Percentiles rank a stretch among this genome's conserved stretches.
Conservation (phyloP, 2,797 vertebrate species). For the Mastacembelus armatus region DNA sequence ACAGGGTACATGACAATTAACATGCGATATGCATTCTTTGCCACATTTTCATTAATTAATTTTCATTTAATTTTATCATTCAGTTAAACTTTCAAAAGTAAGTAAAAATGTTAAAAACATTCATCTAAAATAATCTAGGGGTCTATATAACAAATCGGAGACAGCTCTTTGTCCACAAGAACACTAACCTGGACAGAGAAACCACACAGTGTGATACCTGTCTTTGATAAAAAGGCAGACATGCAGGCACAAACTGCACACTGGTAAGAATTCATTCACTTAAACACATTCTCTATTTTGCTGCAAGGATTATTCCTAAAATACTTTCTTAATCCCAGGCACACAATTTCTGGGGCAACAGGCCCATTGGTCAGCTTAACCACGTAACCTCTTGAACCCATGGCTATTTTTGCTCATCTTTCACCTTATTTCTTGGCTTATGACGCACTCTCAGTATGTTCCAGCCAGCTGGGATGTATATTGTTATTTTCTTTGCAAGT, state of each 20-base stretch:
- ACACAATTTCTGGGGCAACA: conserved; percentile 1
- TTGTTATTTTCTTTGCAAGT: too few species aligned
- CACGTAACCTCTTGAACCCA: conserved; percentile 9
- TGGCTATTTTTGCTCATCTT: too few species aligned
- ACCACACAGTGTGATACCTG: not conserved
- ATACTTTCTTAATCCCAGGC: conserved; percentile 11
- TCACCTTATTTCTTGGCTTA: too few species aligned
- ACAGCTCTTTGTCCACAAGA: not conserved
- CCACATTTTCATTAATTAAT: too few species aligned
- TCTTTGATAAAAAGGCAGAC: not conserved
- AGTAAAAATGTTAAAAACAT: too few species aligned
- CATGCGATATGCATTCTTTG: too few species aligned
- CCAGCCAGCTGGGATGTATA: too few species aligned
- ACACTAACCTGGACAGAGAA: not conserved
- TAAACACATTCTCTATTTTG: not conserved
- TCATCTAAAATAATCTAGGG: too few species aligned
- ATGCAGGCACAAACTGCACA: not conserved
- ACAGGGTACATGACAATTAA: too few species aligned
- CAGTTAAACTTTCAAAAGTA: too few species aligned
- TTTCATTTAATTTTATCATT: too few species aligned
- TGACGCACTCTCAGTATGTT: too few species aligned
- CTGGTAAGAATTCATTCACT: not conserved
- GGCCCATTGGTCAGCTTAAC: not conserved
- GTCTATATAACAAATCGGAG: conserved; percentile 13
- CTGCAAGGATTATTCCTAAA: not conserved